Percentiles rank a stretch among this genome's conserved stretches.
Conservation (phyloP, 1,140 invertebrate genomes). For the Nixonia krombeini region DNA sequence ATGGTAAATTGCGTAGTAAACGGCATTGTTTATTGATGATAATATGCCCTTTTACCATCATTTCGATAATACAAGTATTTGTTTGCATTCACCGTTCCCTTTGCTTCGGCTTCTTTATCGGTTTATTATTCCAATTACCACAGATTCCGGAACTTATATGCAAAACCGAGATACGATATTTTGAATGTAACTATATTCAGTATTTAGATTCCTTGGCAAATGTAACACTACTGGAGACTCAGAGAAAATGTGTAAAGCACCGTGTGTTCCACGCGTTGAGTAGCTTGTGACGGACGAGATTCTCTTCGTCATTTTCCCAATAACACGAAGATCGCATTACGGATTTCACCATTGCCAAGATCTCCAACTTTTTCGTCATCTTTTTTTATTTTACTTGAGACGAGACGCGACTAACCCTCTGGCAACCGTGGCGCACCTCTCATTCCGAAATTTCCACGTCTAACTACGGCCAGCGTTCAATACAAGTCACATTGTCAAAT, state of each 20-base stretch:
- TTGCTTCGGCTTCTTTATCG: no score
- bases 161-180: no score
- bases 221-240: background rate
- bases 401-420: background rate
- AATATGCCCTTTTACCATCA: no score
- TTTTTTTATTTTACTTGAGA: background rate
- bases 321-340: slow-evolving; percentile 17
- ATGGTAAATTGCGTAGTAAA: no score
- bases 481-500: background rate
- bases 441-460: background rate
- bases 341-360: background rate
- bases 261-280: background rate
- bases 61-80: no score
- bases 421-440: background rate
- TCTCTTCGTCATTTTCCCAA: slow-evolving; percentile 5
- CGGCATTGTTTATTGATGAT: no score
- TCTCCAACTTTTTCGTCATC: background rate
- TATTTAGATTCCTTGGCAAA: no score
- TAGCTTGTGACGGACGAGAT: background rate
- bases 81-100: no score
- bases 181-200: no score
- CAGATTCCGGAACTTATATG: no score
- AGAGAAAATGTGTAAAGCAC: background rate
- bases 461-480: no score
- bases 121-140: no score